A percentile compares a stretch with the other conserved stretches of the same genome.
phyloP scores from a whole-genome alignment of 2,113 vertebrate species.

The Crotalus helleri region DNA sequence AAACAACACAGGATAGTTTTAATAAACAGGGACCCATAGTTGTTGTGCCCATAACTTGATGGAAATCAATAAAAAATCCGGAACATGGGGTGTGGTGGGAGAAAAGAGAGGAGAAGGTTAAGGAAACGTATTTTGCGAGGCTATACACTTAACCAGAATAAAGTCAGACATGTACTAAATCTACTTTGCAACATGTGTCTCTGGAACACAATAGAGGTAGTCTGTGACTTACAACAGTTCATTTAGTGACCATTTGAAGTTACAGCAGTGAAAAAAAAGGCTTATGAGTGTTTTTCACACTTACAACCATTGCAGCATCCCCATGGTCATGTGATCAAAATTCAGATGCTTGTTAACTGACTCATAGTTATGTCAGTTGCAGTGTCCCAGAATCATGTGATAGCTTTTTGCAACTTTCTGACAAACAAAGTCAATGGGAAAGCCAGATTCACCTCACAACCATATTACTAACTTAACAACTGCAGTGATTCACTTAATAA shows the following conservation, averaged over 20 bases:
- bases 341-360: neutral
- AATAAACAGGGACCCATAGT: slow-evolving; percentile 47
- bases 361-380: neutral
- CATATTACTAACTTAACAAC: neutral
- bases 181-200: neutral
- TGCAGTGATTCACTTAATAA: neutral
- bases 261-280: neutral
- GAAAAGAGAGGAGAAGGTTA: neutral
- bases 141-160: neutral
- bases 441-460: neutral
- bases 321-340: neutral
- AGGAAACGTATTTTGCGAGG: neutral
- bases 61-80: fast-evolving
- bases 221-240: neutral
- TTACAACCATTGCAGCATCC: neutral
- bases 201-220: neutral
- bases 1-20: slow-evolving; percentile 24
- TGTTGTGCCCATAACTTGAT: neutral
- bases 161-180: neutral
- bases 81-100: neutral
- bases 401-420: neutral
- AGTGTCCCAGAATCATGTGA: neutral
- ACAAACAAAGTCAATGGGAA: neutral
- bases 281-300: neutral
- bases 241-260: neutral